Base-by-base conservation (phyloP, 2,113 vertebrate genomes). In the Thalassarche chlororhynchos region DNA sequence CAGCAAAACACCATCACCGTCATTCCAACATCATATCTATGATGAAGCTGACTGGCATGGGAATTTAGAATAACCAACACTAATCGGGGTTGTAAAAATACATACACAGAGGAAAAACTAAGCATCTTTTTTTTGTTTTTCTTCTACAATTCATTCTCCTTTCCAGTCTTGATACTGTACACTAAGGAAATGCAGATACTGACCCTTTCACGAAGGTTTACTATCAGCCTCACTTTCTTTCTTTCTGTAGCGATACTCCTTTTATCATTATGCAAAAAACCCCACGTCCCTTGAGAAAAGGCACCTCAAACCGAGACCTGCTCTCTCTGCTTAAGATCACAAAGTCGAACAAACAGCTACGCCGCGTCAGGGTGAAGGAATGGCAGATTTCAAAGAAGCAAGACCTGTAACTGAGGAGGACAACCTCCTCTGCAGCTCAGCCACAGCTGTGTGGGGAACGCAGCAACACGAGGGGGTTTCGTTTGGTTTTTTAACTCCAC, bases 371-470 rank as follows among this genome's bases (percentile, higher is more conserved):
- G 40, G 10, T 14, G 14, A 64, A 17, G 44, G 40, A 57, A n/a
- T 0, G 1, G n/a, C 32, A n/a, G 65, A 14, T 9, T 20, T 36
- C 65, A 52, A 58, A 47, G 7, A 36, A 25, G 6, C 0, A 0
- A 65, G 54, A 42, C 55, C 34, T 2, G 0, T 2, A 24, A 8
- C 28, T 17, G 31, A 6, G 29, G 36, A 42, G 38, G 24, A 69
- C 28, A 40, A 14, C 13, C 6, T 26, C 24, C 26, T 46, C 47
- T 7, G n/a, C 38, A n/a, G 54, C 36, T 21, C 75, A 25, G 42
- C 0, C 2, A 36, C 9, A 38, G 46, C 58, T 9, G 5, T 1
- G 3, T 4, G 21, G 36, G 70, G 20, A 82, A 44, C 2, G 2
- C 42, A 58, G 24, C 23, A 54, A 17, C 32, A 14, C 1, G 1